phyloP scores from a whole-genome alignment of 1,140 invertebrate genomes.

The Nephila pilipes region DNA sequence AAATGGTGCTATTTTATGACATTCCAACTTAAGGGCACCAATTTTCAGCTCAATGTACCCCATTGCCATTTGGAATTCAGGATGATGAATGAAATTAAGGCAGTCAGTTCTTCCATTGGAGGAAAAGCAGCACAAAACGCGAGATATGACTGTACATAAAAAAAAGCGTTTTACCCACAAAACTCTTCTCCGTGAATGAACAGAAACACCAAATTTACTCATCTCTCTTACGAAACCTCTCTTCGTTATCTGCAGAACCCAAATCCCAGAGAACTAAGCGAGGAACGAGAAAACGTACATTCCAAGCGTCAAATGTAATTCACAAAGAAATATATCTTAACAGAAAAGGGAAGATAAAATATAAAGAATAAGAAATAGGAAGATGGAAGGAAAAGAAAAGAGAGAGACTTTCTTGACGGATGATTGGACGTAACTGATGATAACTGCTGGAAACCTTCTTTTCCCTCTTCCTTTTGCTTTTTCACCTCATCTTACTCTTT shows the following conservation, averaged over 20 bases:
- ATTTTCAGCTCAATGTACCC: neutral
- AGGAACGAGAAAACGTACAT: conserved; percentile 49
- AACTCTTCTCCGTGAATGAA: conserved; percentile 4
- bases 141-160: no score
- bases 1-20: neutral
- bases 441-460: conserved; percentile 65
- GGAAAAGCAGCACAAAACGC: neutral
- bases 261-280: conserved; percentile 5
- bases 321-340: conserved; percentile 64
- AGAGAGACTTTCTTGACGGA: conserved; percentile 61
- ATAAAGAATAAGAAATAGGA: conserved; percentile 42
- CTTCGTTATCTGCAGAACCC: conserved; percentile 35
- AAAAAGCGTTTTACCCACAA: conserved; percentile 10
- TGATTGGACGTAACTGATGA: conserved; percentile 69
- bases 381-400: neutral
- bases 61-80: neutral
- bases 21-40: neutral
- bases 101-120: neutral
- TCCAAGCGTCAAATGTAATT: conserved; percentile 64
- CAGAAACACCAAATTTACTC: conserved; percentile 45
- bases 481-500: conserved; percentile 21
- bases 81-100: neutral
- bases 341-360: conserved; percentile 43
- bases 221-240: conserved; percentile 17
- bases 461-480: conserved; percentile 10